These are phyloP conservation scores for Meghimatium bilineatum DNA, from an alignment of 2,888 invertebrate genomes.

Conservation along the genomic window DNA sequence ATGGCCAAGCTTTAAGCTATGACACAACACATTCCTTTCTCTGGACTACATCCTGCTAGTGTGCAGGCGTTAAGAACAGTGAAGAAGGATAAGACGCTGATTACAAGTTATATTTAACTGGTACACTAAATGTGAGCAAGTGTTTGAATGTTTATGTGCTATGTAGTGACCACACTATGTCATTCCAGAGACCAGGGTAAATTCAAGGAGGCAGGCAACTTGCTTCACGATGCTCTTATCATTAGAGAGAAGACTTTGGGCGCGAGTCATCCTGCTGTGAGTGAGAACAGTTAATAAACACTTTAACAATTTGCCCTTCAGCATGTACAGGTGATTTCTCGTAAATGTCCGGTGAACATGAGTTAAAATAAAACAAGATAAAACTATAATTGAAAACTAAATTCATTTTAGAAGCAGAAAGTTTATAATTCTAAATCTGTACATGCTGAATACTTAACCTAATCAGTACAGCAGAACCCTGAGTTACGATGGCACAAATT, in stretches of 20 bases:
- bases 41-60: no score
- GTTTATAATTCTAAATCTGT: not conserved
- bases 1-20: no score
- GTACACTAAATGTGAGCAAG: not conserved
- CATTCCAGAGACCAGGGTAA: slow-evolving; percentile 94
- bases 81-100: no score
- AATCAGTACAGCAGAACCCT: not conserved
- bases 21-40: no score
- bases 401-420: not conserved
- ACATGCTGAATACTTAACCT: not conserved
- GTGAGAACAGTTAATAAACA: slow-evolving; percentile 60
- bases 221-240: slow-evolving; percentile 96
- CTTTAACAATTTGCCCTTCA: not conserved
- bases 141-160: not conserved
- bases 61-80: no score
- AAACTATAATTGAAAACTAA: not conserved
- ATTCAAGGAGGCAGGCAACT: slow-evolving; percentile 98
- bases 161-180: slow-evolving; percentile 27
- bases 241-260: slow-evolving; percentile 99
- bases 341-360: not conserved
- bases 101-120: not conserved
- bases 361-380: not conserved
- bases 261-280: slow-evolving; percentile 96
- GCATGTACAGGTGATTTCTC: slow-evolving; percentile 15
- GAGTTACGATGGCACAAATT: no score